Conservation (phyloP, 2,797 vertebrate genomes). For the Diceros bicornis region DNA sequence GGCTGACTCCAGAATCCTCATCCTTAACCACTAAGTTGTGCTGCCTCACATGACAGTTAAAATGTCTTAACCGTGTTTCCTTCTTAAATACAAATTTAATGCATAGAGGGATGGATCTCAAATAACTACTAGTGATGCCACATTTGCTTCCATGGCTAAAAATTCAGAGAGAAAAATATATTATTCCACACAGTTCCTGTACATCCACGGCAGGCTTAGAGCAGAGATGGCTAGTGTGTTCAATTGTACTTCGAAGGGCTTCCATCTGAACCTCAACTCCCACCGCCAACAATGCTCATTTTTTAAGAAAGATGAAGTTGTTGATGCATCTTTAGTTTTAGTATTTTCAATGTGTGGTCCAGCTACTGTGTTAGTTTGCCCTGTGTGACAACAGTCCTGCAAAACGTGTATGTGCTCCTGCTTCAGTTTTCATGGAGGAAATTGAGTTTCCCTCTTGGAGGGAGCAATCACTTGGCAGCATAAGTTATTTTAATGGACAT, state of each 20-base stretch:
- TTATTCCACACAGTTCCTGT: neutral
- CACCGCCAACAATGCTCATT: neutral
- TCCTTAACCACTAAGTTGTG: neutral
- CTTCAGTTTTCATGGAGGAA: neutral
- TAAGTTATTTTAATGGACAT: constrained; percentile 84
- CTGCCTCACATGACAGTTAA: neutral
- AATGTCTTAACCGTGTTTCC: neutral
- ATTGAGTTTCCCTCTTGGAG: constrained; percentile 35
- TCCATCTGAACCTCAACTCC: neutral
- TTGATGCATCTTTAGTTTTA: neutral
- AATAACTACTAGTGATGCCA: neutral
- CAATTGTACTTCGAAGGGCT: neutral
- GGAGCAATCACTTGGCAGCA: constrained; percentile 70
- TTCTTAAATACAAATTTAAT: neutral
- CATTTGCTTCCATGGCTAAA: neutral
- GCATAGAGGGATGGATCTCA: neutral
- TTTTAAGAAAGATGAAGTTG: neutral
- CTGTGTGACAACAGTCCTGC: neutral
- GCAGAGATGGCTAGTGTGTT: neutral
- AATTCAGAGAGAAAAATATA: neutral
- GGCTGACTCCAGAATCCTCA: neutral
- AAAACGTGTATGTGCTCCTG: neutral
- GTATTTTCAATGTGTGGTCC: neutral
- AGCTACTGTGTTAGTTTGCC: neutral
- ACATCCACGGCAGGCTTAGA: neutral